Conservation (phyloP, 1,140 invertebrate genomes). For the Diuraphis noxia region DNA sequence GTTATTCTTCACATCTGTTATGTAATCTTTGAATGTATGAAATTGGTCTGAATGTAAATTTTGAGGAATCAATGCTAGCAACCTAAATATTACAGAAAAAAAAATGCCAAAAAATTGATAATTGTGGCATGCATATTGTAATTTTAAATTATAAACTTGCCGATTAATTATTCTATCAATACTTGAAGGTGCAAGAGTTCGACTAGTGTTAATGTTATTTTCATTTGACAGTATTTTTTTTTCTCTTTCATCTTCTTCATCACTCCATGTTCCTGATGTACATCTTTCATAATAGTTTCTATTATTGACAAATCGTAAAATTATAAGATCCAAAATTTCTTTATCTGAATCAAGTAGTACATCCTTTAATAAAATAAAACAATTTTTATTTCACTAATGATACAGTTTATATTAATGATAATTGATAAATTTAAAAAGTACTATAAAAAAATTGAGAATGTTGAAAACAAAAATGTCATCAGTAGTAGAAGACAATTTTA, state of each 20-base stretch:
- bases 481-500: neutral
- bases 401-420: neutral
- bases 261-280: constrained; percentile 34
- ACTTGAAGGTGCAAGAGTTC: constrained; percentile 48
- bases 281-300: constrained; percentile 41
- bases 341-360: constrained; percentile 10
- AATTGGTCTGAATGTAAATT: constrained; percentile 30
- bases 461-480: constrained; percentile 20
- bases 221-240: constrained; percentile 23
- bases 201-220: constrained; percentile 21
- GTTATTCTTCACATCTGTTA: neutral
- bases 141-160: neutral
- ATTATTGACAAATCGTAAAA: constrained; percentile 39
- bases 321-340: constrained; percentile 24
- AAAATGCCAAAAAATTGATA: neutral
- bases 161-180: constrained; percentile 44
- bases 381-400: neutral
- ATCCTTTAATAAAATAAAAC: constrained; percentile 21
- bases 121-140: neutral
- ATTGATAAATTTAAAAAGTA: neutral
- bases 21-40: constrained; percentile 37
- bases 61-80: constrained; percentile 23
- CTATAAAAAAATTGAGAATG: constrained; percentile 26
- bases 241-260: constrained; percentile 48
- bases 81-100: neutral